Percentiles rank a stretch among this genome's conserved stretches.
Evolutionary conservation across 1,140 invertebrate species (phyloP).

Genomic region (Bathynomus jamesi): DNA sequence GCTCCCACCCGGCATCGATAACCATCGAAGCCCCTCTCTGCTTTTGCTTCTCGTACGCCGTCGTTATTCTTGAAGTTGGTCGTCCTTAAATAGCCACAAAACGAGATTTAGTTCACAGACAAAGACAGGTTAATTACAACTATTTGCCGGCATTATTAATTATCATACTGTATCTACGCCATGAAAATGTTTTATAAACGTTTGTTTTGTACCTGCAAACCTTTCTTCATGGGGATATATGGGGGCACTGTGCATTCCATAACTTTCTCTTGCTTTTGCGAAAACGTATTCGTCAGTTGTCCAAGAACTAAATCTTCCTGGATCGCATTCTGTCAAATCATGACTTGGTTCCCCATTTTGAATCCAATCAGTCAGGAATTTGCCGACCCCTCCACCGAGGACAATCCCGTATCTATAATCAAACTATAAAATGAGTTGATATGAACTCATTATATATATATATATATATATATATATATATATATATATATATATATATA

Average conservation of each 20-base stretch:
- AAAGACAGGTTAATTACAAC: too few relatives aligned
- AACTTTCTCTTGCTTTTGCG: conserved; percentile 42
- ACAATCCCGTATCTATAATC: conserved; percentile 43
- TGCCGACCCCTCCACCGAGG: conserved; percentile 44
- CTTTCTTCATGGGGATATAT: conserved; percentile 43
- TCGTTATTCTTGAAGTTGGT: conserved; percentile 40
- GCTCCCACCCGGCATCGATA: conserved; percentile 43
- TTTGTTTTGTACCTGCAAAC: conserved; percentile 40
- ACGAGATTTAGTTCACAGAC: background rate
- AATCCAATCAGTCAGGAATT: conserved; percentile 47
- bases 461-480: too few relatives aligned
- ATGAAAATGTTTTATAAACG: too few relatives aligned
- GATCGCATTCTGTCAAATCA: conserved; percentile 45
- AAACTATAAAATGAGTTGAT: too few relatives aligned
- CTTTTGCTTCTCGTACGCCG: conserved; percentile 35
- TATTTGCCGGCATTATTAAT: too few relatives aligned
- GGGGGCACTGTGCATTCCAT: conserved; percentile 44
- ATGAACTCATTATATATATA: too few relatives aligned
- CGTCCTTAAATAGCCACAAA: conserved; percentile 34
- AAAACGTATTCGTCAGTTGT: conserved; percentile 40
- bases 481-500: too few relatives aligned
- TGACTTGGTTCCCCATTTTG: conserved; percentile 44
- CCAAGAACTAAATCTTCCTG: conserved; percentile 44
- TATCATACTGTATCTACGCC: too few relatives aligned
- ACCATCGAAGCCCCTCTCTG: conserved; percentile 41